phyloP scores from a whole-genome alignment of 2,113 vertebrate species.

The Scytalopus superciliaris region DNA sequence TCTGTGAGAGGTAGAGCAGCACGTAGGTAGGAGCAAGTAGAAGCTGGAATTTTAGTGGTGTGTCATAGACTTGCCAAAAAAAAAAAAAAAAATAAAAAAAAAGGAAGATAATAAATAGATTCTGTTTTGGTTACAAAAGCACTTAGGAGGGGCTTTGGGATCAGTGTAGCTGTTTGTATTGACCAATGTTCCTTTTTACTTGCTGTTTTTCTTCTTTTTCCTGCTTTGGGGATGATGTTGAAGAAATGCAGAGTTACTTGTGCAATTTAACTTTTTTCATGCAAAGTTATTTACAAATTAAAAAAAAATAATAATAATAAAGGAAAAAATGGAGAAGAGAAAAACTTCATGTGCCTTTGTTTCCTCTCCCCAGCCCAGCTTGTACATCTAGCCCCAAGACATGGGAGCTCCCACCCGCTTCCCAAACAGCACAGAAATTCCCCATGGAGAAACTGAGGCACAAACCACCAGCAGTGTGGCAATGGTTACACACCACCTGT shows the following conservation, averaged over 20 bases:
- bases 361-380: neutral
- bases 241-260: neutral
- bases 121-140: constrained; percentile 6
- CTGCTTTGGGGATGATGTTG: neutral
- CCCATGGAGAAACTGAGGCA: neutral
- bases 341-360: neutral
- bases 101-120: neutral
- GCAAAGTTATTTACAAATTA: constrained; percentile 68
- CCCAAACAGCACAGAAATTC: neutral
- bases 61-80: neutral
- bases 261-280: constrained; percentile 71
- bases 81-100: neutral
- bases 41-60: neutral
- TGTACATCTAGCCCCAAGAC: neutral
- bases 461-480: rapidly evolving
- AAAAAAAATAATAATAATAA: neutral
- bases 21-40: neutral
- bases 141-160: neutral
- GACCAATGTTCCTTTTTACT: neutral
- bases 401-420: neutral
- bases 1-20: neutral
- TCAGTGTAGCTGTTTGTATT: neutral
- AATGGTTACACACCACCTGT: neutral
- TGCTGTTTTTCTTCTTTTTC: constrained; percentile 14
- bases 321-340: neutral